Evolutionary conservation across 2,113 vertebrate genomes (phyloP).

Genomic region (Varanus komodoensis): DNA sequence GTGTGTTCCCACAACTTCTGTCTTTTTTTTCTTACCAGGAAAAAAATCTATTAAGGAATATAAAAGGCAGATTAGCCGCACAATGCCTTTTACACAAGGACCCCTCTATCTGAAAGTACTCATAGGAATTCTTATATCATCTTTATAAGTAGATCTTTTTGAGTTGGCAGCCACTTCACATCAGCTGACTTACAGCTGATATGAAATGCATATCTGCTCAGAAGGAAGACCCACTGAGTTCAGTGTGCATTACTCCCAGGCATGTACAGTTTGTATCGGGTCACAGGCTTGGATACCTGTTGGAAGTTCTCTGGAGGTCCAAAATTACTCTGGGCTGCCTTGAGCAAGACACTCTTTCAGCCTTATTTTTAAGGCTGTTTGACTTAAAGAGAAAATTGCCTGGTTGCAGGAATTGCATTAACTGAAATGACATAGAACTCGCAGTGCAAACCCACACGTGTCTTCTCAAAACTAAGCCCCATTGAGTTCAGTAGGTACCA

Average conservation of each 20-base stretch:
- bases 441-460: background rate
- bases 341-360: background rate
- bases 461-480: background rate
- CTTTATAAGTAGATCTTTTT: background rate
- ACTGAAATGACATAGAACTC: background rate
- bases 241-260: background rate
- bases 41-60: too few species aligned
- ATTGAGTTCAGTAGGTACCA: background rate
- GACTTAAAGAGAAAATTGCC: background rate
- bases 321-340: background rate
- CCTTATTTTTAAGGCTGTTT: background rate
- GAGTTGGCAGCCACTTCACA: background rate
- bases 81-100: too few species aligned
- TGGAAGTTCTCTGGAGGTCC: background rate
- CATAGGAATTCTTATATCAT: background rate
- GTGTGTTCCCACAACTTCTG: too few species aligned
- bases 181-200: background rate
- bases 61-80: too few species aligned
- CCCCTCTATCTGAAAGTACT: too few species aligned
- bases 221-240: background rate
- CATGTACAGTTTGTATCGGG: too few species aligned
- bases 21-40: too few species aligned
- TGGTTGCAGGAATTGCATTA: slow-evolving; percentile 2
- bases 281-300: background rate
- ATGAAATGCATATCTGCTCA: background rate